Conservation (phyloP, 2,113 vertebrate species). For the Leucoraja erinaceus region DNA sequence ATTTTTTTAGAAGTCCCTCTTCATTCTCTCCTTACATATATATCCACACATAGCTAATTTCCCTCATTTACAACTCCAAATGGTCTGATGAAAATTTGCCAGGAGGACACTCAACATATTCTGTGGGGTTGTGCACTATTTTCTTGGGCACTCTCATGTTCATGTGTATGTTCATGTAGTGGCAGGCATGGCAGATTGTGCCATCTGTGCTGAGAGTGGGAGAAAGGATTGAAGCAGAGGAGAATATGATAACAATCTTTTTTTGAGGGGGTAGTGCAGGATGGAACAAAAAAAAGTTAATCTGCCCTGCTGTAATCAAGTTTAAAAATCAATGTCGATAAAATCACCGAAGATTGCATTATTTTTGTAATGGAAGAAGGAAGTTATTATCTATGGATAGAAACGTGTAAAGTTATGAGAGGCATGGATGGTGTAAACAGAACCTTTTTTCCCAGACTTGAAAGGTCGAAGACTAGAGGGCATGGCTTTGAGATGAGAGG, state of each 20-base stretch:
- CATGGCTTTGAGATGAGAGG: too few species aligned
- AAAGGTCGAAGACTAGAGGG: too few species aligned
- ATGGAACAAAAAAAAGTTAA: too few species aligned
- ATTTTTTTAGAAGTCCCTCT: too few species aligned
- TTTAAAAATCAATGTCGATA: not conserved
- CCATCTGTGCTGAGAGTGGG: not conserved
- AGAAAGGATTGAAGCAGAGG: not conserved
- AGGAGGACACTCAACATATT: not conserved
- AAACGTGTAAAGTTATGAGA: too few species aligned
- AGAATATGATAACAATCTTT: too few species aligned
- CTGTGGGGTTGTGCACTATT: not conserved
- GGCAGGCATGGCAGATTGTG: not conserved
- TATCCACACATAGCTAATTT: too few species aligned
- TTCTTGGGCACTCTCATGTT: not conserved
- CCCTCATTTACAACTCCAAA: not conserved
- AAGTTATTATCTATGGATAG: not conserved
- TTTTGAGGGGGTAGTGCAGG: not conserved
- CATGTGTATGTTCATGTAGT: not conserved
- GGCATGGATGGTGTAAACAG: too few species aligned
- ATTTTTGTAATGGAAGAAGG: not conserved
- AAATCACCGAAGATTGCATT: not conserved
- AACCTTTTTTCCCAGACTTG: too few species aligned
- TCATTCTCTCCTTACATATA: not conserved
- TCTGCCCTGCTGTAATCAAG: not conserved
- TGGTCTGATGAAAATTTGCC: not conserved